phyloP scores from a whole-genome alignment of 2,888 invertebrate species.

The Adineta ricciae region DNA sequence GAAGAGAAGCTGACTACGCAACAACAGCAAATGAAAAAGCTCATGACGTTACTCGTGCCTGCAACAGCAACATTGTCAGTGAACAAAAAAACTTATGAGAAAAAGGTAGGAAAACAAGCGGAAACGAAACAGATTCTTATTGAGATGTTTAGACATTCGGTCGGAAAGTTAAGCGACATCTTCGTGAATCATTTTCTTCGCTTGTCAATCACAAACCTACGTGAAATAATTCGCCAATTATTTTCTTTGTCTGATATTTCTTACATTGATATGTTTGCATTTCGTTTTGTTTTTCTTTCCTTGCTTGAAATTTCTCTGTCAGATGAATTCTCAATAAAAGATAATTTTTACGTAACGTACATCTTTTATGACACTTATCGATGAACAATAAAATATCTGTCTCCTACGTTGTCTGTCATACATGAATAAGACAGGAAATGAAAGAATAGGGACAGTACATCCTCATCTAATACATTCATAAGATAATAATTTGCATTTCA shows the following conservation, averaged over 20 bases:
- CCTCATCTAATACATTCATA: no score
- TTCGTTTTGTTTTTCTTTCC: background rate
- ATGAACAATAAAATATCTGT: no score
- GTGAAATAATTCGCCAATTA: background rate
- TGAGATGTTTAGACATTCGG: slow-evolving; percentile 8
- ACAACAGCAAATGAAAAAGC: slow-evolving; percentile 14
- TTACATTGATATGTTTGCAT: background rate
- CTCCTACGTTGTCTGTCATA: no score
- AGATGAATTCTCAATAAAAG: background rate
- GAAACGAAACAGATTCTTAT: background rate
- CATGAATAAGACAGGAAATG: no score
- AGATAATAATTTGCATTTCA: no score
- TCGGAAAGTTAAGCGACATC: background rate
- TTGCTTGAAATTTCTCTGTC: background rate
- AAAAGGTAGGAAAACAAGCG: background rate
- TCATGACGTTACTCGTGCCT: background rate
- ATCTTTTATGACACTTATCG: no score
- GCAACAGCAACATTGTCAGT: background rate
- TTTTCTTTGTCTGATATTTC: background rate
- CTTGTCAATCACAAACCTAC: background rate
- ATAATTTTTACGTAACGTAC: background rate
- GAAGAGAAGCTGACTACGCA: slow-evolving; percentile 1
- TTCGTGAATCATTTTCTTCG: slow-evolving; percentile 9
- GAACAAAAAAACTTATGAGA: background rate
- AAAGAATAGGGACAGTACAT: no score